A percentile compares a stretch with the other conserved stretches of the same genome.
Conservation (phyloP, 2,888 invertebrate species). For the Ariolimax columbianus region DNA sequence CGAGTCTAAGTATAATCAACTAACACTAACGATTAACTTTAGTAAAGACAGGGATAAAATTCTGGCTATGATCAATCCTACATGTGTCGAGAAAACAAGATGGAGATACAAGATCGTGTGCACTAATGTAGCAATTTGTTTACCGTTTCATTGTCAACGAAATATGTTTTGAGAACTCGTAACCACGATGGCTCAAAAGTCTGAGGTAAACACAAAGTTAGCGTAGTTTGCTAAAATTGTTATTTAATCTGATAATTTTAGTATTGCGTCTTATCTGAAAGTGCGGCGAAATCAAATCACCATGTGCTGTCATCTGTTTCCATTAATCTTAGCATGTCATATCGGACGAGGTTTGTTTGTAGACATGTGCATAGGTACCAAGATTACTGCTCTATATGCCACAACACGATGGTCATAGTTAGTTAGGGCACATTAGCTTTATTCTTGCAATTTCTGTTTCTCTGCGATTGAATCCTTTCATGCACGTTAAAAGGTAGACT, state of each 20-base stretch:
- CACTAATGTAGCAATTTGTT: neutral
- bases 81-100: slow-evolving; percentile 25
- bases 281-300: slow-evolving; percentile 10
- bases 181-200: slow-evolving; percentile 11
- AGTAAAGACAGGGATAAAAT: neutral
- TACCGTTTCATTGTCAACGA: slow-evolving; percentile 17
- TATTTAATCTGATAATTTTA: neutral
- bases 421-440: too few relatives aligned
- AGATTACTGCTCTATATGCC: too few relatives aligned
- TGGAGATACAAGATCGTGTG: slow-evolving; percentile 20
- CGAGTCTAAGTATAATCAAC: neutral
- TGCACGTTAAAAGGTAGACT: too few relatives aligned
- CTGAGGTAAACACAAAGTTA: neutral
- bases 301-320: neutral
- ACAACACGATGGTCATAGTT: too few relatives aligned
- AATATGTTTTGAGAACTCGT: slow-evolving; percentile 7
- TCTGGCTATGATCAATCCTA: slow-evolving; percentile 17
- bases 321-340: neutral
- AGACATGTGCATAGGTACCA: too few relatives aligned
- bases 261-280: neutral
- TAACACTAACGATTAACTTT: neutral
- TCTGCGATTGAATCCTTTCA: too few relatives aligned
- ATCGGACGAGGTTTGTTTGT: neutral
- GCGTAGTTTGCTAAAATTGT: neutral
- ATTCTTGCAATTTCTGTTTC: too few relatives aligned